Conservation (phyloP, 2,797 vertebrate genomes). For the Danio albolineatus region DNA sequence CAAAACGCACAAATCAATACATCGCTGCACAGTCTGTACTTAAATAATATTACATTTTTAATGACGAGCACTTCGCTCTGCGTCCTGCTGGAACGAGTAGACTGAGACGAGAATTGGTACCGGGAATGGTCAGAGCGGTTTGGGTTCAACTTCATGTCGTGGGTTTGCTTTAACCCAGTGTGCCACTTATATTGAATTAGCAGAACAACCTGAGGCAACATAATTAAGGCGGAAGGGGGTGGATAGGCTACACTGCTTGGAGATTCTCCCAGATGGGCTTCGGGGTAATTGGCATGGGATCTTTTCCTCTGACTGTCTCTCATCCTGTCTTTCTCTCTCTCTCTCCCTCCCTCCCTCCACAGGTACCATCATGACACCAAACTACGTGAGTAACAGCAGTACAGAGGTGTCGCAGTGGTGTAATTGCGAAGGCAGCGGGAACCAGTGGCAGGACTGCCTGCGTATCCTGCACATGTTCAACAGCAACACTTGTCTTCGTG, state of each 20-base stretch:
- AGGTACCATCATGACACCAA: constrained; percentile 96
- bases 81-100: constrained; percentile 11
- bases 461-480: constrained; percentile 87
- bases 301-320: constrained; percentile 25
- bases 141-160: constrained; percentile 22
- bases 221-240: constrained; percentile 52
- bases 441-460: constrained; percentile 91
- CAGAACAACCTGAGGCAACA: constrained; percentile 42
- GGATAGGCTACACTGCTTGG: constrained; percentile 35
- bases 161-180: constrained; percentile 36
- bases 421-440: constrained; percentile 91
- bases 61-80: constrained; percentile 19
- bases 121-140: neutral
- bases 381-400: constrained; percentile 90
- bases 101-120: neutral
- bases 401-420: constrained; percentile 90
- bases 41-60: constrained; percentile 50
- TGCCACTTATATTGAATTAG: constrained; percentile 51
- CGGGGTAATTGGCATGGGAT: constrained; percentile 42
- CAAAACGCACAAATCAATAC: constrained; percentile 35
- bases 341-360: neutral
- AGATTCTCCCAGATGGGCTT: constrained; percentile 54
- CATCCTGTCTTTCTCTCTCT: neutral
- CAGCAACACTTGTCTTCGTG: constrained; percentile 90
- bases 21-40: constrained; percentile 33